Evolutionary conservation across 2,797 vertebrate species (phyloP).

Genomic region (Gypaetus barbatus): DNA sequence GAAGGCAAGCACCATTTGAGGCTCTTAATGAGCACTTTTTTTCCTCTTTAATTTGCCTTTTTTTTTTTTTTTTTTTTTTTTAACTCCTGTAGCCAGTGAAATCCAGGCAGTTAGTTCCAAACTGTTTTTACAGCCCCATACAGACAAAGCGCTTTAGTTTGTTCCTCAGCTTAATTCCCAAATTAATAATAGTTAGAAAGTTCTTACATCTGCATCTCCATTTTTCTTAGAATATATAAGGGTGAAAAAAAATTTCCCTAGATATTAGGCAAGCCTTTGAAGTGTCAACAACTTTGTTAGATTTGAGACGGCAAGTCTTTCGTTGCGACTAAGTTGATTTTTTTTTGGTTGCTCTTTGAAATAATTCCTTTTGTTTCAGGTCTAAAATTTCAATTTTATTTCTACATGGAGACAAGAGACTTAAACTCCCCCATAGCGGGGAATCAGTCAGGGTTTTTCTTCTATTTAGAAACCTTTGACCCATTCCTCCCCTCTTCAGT

Average conservation of each 20-base stretch:
- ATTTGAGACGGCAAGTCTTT: not conserved
- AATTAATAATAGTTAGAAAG: not conserved
- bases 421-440: not conserved
- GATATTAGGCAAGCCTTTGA: not conserved
- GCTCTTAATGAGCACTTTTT: not conserved
- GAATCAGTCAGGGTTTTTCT: not conserved
- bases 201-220: not conserved
- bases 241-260: not conserved
- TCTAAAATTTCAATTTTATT: constrained; percentile 22
- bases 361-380: not conserved
- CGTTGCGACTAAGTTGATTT: not conserved
- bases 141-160: not conserved
- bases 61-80: not conserved
- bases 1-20: not conserved
- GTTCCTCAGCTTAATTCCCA: not conserved
- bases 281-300: not conserved
- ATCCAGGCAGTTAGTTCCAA: not conserved
- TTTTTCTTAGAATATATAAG: not conserved
- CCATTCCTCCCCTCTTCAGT: not conserved
- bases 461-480: constrained; percentile 5
- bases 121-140: not conserved
- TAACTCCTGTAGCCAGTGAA: not conserved
- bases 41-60: not conserved
- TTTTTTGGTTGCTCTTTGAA: not conserved
- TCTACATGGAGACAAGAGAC: not conserved